Conservation (phyloP, 2,888 invertebrate genomes). For the Ceramica pisi region DNA sequence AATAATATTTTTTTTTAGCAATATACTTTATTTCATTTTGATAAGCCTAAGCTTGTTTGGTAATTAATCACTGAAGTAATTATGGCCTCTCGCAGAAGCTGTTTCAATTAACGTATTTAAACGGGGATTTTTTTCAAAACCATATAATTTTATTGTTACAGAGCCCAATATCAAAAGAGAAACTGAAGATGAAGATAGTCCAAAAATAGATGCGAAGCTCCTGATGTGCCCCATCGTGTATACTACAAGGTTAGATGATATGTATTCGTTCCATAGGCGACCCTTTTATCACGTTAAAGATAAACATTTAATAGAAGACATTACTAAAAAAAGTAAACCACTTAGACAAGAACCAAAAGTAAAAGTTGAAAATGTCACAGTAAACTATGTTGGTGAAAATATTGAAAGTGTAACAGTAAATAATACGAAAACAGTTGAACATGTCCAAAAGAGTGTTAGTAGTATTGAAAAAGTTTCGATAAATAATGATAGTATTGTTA, state of each 20-base stretch:
- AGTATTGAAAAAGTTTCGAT: conserved; percentile 1
- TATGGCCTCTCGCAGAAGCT: not conserved
- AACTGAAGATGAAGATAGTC: conserved; percentile 45
- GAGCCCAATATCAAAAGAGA: conserved; percentile 39
- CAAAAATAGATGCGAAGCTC: conserved; percentile 82
- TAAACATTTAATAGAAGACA: conserved; percentile 72
- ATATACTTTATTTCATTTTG: not conserved
- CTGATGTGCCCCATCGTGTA: conserved; percentile 81
- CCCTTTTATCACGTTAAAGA: conserved; percentile 67
- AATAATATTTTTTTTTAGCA: not conserved
- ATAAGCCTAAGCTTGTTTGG: not conserved
- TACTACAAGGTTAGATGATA: conserved; percentile 81
- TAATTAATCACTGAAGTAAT: not conserved
- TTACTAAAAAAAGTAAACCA: conserved; percentile 79
- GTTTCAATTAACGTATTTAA: not conserved
- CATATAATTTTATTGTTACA: conserved; percentile 21
- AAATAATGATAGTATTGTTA: not conserved
- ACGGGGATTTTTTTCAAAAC: not conserved
- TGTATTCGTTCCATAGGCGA: conserved; percentile 73
- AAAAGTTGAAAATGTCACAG: conserved; percentile 7
- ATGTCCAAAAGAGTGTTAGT: conserved; percentile 1
- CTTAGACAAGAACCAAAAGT: conserved; percentile 43
- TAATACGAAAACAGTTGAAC: conserved; percentile 6
- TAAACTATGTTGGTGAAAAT: conserved; percentile 20
- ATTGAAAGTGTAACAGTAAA: conserved; percentile 35